Base-by-base conservation (phyloP, 2,888 invertebrate genomes). In the Merodon equestris region DNA sequence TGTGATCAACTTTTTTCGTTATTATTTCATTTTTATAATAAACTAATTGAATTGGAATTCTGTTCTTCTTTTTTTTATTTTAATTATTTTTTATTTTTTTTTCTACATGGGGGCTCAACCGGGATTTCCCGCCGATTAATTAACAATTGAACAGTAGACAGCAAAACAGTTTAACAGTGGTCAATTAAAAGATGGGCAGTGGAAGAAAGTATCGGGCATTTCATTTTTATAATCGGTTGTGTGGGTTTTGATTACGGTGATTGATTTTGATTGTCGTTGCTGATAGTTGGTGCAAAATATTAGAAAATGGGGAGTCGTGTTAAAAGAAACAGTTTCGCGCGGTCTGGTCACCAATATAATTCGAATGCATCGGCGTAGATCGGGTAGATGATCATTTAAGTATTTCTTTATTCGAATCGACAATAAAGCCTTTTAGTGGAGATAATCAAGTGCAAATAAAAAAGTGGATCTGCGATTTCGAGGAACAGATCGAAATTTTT, bases 321-420 rank as follows among this genome's bases (percentile, higher is more conserved):
- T 27, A 27, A 27, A 27, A 27, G 27, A 27, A 27, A 27, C 27
- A 19, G 10, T 50, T 18, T 40, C 40, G 40, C 12, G 53, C 38
- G 38, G 38, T 53, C 53, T 10, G 36, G 53, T 12, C 18, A 38
- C n/a, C 38, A 53, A 38, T 53, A 38, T 38, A 38, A 53, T 36
- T 15, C 38, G 9, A 53, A 53, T 18, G 53, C 53, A 36, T 14
- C 15, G 17, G 27, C 27, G 27, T 27, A 27, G 7, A 27, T 27
- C 27, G 7, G 4, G 7, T 53, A 9, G 40, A 53, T 19, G 13
- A 19, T 9, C 17, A 50, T 50, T 3, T 50, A 19, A 50, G 48
- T 50, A 19, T 19, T 10, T 50, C 48, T 19, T 13, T 50, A 19
- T 12, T 50, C 2, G 48, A 50, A 50, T 19, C 17, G 17, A 50